phyloP scores from a whole-genome alignment of 2,113 vertebrate genomes.

The Corythornis vintsioides region DNA sequence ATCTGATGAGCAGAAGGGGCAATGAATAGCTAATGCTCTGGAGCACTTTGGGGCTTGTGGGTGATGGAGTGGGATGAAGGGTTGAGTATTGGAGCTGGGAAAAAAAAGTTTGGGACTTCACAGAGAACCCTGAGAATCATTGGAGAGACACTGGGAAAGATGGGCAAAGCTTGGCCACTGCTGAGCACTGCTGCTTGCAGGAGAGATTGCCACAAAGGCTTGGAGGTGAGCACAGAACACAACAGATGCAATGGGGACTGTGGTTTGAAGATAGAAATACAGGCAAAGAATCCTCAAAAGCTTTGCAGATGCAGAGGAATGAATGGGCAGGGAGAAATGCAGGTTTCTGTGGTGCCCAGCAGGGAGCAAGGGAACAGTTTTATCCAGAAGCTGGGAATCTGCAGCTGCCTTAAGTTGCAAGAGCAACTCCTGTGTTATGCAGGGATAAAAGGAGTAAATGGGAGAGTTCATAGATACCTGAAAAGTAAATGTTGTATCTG shows the following conservation, averaged over 20 bases:
- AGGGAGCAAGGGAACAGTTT: background rate
- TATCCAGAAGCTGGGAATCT: background rate
- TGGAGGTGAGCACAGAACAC: background rate
- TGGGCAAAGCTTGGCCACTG: background rate
- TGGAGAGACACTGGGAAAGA: background rate
- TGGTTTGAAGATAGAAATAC: background rate
- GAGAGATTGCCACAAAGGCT: background rate
- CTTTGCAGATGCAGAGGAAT: background rate
- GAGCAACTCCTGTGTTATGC: fast-evolving
- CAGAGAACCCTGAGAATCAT: fast-evolving
- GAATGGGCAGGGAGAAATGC: background rate
- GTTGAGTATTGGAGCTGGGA: background rate
- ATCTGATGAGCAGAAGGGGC: background rate
- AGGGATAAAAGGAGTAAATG: background rate
- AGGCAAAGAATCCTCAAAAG: background rate
- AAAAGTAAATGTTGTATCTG: background rate
- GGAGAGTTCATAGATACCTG: background rate
- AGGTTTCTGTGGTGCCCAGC: background rate
- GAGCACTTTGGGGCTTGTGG: fast-evolving
- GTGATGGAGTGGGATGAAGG: background rate
- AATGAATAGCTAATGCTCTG: background rate
- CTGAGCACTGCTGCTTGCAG: background rate
- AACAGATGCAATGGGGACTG: background rate
- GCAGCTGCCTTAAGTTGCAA: background rate
- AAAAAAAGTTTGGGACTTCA: background rate